These are phyloP conservation scores for Spodoptera frugiperda DNA, from an alignment of 1,140 invertebrate genomes.

Conservation along the genomic window DNA sequence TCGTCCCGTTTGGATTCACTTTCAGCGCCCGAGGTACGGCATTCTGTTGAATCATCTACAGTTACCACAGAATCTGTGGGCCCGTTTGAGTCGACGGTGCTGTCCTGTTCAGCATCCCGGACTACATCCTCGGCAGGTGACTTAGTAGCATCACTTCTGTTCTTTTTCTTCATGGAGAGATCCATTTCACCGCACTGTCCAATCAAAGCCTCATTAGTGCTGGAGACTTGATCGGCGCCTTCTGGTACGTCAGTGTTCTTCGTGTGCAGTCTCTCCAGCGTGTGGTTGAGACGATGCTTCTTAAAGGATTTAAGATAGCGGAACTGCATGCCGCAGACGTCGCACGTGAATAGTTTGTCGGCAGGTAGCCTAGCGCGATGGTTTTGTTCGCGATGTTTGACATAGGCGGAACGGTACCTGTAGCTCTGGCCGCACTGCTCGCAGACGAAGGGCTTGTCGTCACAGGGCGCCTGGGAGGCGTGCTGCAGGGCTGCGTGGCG, in stretches of 20 bases:
- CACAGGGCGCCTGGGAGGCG: constrained; percentile 86
- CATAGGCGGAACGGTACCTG: constrained; percentile 94
- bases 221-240: constrained; percentile 89
- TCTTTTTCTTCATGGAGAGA: constrained; percentile 79
- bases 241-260: constrained; percentile 86
- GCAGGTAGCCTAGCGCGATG: constrained; percentile 94
- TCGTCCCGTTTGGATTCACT: constrained; percentile 75
- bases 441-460: constrained; percentile 96
- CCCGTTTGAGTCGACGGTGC: constrained; percentile 88
- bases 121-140: constrained; percentile 72
- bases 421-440: constrained; percentile 96
- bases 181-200: constrained; percentile 85
- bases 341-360: constrained; percentile 95
- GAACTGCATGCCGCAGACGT: constrained; percentile 96
- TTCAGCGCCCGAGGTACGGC: constrained; percentile 74
- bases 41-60: constrained; percentile 79
- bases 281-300: constrained; percentile 95
- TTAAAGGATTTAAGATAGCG: constrained; percentile 95
- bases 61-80: constrained; percentile 78
- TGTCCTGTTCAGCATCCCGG: constrained; percentile 88
- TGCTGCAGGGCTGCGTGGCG: constrained; percentile 93
- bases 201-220: constrained; percentile 89
- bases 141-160: constrained; percentile 64
- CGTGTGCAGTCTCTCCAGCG: constrained; percentile 92
- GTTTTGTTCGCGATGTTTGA: constrained; percentile 95